Evolutionary conservation across 2,888 invertebrate species (phyloP), one percentile per base, ranked within the genome.

Genomic region (Parapristionchus giblindavisi): DNA sequence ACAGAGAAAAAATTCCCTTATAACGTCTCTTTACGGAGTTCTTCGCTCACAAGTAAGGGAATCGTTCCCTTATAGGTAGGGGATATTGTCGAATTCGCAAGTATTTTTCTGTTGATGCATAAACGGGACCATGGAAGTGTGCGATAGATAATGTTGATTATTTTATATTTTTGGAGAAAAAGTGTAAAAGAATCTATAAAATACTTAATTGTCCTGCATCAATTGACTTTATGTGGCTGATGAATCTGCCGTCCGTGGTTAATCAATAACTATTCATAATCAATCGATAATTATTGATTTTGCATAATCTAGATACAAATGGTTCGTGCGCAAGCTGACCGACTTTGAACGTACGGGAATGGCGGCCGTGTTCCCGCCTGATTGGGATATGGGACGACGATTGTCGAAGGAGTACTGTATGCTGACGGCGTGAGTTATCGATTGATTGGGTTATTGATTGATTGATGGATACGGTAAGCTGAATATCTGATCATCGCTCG

Each of bases 381-480:
- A 93, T 81, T 99, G 99, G 99, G 93, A 95, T 88, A 93, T 98
- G 61, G 95, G 95, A 34, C 95, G 98, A 89, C 91, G 94, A 77
- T 93, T 99, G 78, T 93, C 97, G 0, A 81, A 74, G 60, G 86
- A 87, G 65, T 87, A 85, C 73, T 87, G 87, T 65, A 68, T 73
- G 4, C 76, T 79, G 3, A 87, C 87, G 3, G 78, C 80, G 81
- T 81, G 1, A 27, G 70, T 56, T n/a, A 4, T 51, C 24, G 27
- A 21, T 21, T 51, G 32, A 17, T 21, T 40, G 29, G 8, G 2
- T 36, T 21, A 8, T 36, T n/a, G n/a, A 24, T 43, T 72, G n/a
- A 34, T 27, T 32, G 14, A 32, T 2, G 58, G 40, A 17, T 8
- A 21, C 17, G 17, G 43, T 43, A 43, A 14, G 17, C 43, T 43